Base-by-base conservation (phyloP, 2,113 vertebrate species). In the Phalacrocorax pelagicus region DNA sequence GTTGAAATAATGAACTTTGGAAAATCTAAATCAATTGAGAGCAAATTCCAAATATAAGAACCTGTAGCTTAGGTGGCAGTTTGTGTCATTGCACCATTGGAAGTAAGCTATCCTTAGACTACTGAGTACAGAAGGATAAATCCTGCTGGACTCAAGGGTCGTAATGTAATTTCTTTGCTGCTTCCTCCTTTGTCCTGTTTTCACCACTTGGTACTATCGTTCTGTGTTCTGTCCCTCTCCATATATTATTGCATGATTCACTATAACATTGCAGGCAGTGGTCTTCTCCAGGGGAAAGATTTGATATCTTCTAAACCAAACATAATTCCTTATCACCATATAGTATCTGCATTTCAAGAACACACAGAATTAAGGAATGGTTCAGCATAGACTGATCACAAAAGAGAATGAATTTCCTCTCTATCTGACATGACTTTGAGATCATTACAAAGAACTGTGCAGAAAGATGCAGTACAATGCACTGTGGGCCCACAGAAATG, bases 1-100 rank as follows among this genome's bases (percentile, higher is more conserved):
- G 92, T 96, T 94, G 96, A 96, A 97, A 96, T 95, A 90, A 85
- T 80, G 96, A 95, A 96, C 95, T 95, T 94, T 94, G 95, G 95
- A 70, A 97, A 96, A 95, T 82, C 89, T 92, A 70, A 89, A 89
- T 92, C 74, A 91, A 58, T 70, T 36, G 67, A 92, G 89, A 91
- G 66, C 89, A 90, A 97, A 91, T 73, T 94, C 67, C 91, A 92
- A 65, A 94, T 44, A 85, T 0, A 59, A 91, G 66, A 82, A 13
- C 54, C 54, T 61, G 81, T 30, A 66, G 49, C 26, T 66, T 27
- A 49, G 83, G 66, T 44, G 58, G 66, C 73, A 82, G 27, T 38
- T 69, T 89, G 62, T 69, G 70, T 4, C 83, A 82, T 88, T 95
- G 93, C 91, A 77, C n/a, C 86, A 88, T 0, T 73, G 86, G 57